Percentiles rank a stretch among this genome's conserved stretches.
phyloP scores from a whole-genome alignment of 2,888 invertebrate species.

The Galeopsomyia nigrocyanea region DNA sequence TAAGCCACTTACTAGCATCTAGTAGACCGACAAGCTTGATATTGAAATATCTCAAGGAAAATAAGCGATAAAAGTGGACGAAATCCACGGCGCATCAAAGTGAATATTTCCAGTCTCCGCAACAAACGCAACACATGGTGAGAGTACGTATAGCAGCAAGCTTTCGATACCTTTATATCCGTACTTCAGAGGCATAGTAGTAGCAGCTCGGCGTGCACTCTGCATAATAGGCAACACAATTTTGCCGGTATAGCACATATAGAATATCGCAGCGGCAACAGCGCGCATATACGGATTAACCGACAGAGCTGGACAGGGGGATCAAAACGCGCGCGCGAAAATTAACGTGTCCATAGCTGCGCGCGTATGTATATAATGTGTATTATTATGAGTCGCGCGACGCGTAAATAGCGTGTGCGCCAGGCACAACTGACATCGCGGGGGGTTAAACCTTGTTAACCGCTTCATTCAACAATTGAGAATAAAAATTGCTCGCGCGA shows the following conservation, averaged over 20 bases:
- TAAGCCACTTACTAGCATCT: no score
- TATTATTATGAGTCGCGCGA: slow-evolving; percentile 5
- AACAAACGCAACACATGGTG: not conserved
- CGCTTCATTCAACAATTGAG: no score
- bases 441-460: no score
- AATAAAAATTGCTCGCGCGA: no score
- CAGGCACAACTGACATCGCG: not conserved
- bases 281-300: slow-evolving; percentile 18
- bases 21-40: no score
- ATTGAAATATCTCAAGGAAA: no score
- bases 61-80: no score
- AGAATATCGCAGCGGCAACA: no score
- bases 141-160: no score
- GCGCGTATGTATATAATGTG: not conserved
- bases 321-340: slow-evolving; percentile 27
- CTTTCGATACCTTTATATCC: no score
- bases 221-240: slow-evolving; percentile 30
- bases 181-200: not conserved
- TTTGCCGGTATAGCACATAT: no score
- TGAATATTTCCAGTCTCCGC: slow-evolving; percentile 6
- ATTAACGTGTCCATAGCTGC: slow-evolving; percentile 24
- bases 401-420: not conserved
- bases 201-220: not conserved
- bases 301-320: slow-evolving; percentile 17
- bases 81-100: not conserved